A percentile compares a stretch with the other conserved stretches of the same genome.
These are phyloP conservation scores for Podiceps cristatus DNA, from an alignment of 2,113 vertebrate genomes.

Conservation along the genomic window DNA sequence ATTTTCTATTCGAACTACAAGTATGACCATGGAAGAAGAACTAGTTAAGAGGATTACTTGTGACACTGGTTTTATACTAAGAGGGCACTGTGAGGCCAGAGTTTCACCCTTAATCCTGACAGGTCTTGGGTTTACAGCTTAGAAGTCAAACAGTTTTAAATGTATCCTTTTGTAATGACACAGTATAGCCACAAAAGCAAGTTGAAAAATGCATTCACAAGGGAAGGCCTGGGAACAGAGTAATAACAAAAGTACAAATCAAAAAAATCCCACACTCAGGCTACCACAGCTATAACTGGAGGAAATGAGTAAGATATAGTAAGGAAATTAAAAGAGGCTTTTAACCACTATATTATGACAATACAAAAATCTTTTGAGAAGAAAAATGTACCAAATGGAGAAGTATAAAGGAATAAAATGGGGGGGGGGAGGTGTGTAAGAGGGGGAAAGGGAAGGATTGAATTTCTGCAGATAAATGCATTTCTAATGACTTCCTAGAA, in stretches of 20 bases:
- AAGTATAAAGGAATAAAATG: not conserved
- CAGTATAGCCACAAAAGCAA: not conserved
- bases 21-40: not conserved
- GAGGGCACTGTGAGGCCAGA: not conserved
- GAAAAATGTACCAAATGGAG: not conserved
- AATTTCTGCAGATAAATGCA: not conserved
- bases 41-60: conserved; percentile 33
- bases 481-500: not conserved
- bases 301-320: not conserved
- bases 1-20: not conserved
- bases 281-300: not conserved
- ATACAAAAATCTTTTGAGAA: not conserved
- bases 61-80: not conserved
- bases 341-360: not conserved
- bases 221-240: not conserved
- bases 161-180: not conserved
- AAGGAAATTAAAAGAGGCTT: not conserved
- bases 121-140: not conserved
- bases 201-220: not conserved
- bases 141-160: not conserved
- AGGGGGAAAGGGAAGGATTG: rapidly evolving
- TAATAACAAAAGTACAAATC: not conserved
- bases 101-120: not conserved
- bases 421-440: rapidly evolving
- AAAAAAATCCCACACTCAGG: not conserved